Evolutionary conservation across 1,140 invertebrate species (phyloP), one percentile per base, ranked within the genome.

Genomic region (Diachasma alloeum): DNA sequence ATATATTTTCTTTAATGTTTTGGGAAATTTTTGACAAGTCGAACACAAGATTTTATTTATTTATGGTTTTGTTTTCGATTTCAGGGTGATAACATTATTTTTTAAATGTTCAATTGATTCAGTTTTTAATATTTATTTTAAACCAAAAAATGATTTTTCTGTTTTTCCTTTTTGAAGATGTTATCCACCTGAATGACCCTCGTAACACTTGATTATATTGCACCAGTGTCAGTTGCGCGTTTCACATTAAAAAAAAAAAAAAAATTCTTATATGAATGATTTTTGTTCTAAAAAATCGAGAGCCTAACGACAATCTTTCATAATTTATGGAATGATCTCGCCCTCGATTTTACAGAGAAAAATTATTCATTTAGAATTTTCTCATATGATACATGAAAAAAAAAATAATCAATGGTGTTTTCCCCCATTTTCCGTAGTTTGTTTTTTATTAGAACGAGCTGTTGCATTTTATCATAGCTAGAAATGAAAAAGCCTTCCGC

Each of bases 381-480:
- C 22, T 46, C 63, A n/a, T 42, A 70, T 56, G 9, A 42, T 19
- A 85, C 80, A 82, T 84, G 78, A 81, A 82, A 56, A 67, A 80
- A 87, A 56, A 67, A 80, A 87, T 83, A 87, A 87, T 81, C 83
- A 84, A 82, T 86, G 84, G 86, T 83, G 83, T 85, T 86, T 82
- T 83, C 86, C 83, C 83, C 87, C 81, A 86, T 56, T 48, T 48
- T 56, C 19, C 6, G 48, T 56, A 56, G 48, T 56, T 56, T 48
- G 44, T 48, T 48, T 48, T 56, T 56, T 88, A 88, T 86, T 87
- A 88, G 82, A 86, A 86, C 83, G 80, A 87, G 86, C 87, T 88
- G 86, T 87, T 88, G 87, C 87, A 88, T 87, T 87, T 87, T 89
- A 82, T 11, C 87, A 75, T 79, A 89, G 85, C 85, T 88, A 87